Conservation (phyloP, 1,140 invertebrate species). For the Hirudo medicinalis region DNA sequence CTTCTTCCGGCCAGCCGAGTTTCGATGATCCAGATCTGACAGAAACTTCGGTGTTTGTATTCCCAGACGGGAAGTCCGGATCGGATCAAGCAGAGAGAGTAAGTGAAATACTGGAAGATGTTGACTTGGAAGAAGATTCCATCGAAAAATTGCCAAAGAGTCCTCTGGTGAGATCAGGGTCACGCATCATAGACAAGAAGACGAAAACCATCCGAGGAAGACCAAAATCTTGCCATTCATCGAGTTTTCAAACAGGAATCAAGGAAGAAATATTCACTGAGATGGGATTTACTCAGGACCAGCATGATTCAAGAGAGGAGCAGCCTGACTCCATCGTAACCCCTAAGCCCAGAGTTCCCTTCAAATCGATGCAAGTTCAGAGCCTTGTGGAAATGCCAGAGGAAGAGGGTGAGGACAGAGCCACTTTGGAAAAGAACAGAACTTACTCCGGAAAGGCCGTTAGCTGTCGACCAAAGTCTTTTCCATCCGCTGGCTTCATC, state of each 20-base stretch:
- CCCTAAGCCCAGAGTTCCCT: no score
- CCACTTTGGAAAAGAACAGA: neutral
- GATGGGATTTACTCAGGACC: neutral
- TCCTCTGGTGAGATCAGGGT: conserved; percentile 1
- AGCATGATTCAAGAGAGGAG: neutral
- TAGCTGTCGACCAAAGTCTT: neutral
- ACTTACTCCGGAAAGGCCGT: neutral
- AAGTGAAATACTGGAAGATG: neutral
- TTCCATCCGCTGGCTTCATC: no score
- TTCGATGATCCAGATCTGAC: no score
- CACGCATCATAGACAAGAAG: conserved; percentile 3
- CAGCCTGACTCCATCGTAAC: no score
- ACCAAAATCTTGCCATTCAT: neutral
- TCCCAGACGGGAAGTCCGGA: no score
- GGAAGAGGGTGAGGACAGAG: neutral
- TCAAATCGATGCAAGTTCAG: conserved; percentile 1
- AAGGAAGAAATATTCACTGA: conserved; percentile 8
- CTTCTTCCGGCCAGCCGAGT: no score
- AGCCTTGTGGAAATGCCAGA: neutral
- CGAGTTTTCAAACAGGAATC: neutral
- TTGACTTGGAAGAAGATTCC: neutral
- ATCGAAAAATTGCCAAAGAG: neutral
- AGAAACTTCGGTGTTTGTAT: no score
- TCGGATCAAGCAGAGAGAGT: neutral
- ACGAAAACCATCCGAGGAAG: neutral